phyloP scores from a whole-genome alignment of 2,888 invertebrate genomes.

The Epiblema foenella region DNA sequence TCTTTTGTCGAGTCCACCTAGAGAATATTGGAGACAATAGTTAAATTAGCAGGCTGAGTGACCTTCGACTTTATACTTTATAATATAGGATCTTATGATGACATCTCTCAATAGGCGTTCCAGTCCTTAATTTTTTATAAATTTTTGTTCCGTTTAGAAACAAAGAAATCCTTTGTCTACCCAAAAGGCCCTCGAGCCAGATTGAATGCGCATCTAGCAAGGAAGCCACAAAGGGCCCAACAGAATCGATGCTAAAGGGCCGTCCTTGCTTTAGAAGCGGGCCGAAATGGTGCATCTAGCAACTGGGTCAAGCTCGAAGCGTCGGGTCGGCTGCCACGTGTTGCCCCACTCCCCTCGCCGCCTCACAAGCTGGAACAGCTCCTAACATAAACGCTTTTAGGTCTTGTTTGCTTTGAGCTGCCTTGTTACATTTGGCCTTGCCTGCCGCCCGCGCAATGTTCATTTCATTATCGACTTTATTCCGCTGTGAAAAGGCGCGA shows the following conservation, averaged over 20 bases:
- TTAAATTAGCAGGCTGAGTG: neutral
- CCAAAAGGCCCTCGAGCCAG: conserved; percentile 1
- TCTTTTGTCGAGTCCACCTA: neutral
- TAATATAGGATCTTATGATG: neutral
- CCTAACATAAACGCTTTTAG: conserved; percentile 51
- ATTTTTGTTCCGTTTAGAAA: conserved; percentile 8
- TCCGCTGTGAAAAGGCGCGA: conserved; percentile 55
- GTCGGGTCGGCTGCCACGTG: conserved; percentile 74
- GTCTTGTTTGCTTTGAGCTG: conserved; percentile 56
- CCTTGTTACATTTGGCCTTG: conserved; percentile 62
- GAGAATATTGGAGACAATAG: neutral
- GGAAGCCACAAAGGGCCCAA: conserved; percentile 49
- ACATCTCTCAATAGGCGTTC: neutral
- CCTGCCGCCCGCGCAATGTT: conserved; percentile 51
- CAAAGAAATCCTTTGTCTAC: conserved; percentile 29
- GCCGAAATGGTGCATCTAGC: conserved; percentile 80
- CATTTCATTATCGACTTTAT: conserved; percentile 55
- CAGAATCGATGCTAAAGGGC: conserved; percentile 62
- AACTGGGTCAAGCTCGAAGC: conserved; percentile 82
- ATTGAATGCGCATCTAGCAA: conserved; percentile 42
- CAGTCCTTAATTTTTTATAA: neutral
- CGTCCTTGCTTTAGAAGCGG: conserved; percentile 72
- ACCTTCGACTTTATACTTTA: neutral
- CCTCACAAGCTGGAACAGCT: conserved; percentile 53
- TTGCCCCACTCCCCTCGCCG: conserved; percentile 57